Percentiles rank a stretch among this genome's conserved stretches.
These are phyloP conservation scores for Hyles vespertilio DNA, from an alignment of 1,140 invertebrate species.

Conservation along the genomic window DNA sequence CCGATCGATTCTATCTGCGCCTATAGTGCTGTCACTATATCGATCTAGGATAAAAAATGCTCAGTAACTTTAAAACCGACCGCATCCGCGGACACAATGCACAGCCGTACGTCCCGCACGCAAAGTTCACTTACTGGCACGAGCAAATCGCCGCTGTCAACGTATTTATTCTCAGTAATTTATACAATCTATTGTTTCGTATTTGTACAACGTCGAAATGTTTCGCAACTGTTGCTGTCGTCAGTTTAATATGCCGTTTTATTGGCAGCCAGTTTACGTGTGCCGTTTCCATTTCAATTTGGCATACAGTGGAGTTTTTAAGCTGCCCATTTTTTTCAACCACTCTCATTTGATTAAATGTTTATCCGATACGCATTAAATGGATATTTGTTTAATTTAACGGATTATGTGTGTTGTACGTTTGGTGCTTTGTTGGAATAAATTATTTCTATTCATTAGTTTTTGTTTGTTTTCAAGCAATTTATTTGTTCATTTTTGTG, in stretches of 20 bases:
- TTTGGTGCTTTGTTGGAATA: not conserved
- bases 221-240: conserved; percentile 23
- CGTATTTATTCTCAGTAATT: conserved; percentile 41
- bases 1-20: no score
- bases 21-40: no score
- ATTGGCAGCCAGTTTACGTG: conserved; percentile 19
- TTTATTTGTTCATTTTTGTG: not conserved
- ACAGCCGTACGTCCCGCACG: conserved; percentile 2
- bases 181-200: conserved; percentile 36
- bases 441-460: not conserved
- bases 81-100: not conserved
- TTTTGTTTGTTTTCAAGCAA: not conserved
- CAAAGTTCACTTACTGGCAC: conserved; percentile 25
- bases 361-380: not conserved
- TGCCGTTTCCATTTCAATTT: conserved; percentile 13
- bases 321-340: not conserved
- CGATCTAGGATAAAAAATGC: not conserved
- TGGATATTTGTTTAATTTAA: not conserved
- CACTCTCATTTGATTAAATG: not conserved
- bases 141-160: conserved; percentile 28
- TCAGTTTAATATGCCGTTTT: conserved; percentile 15
- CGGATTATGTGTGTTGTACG: not conserved
- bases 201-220: conserved; percentile 15
- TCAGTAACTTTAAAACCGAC: not conserved
- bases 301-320: not conserved